These are phyloP conservation scores for Myotis lucifugus DNA, from an alignment of 2,113 vertebrate genomes.

Conservation along the genomic window DNA sequence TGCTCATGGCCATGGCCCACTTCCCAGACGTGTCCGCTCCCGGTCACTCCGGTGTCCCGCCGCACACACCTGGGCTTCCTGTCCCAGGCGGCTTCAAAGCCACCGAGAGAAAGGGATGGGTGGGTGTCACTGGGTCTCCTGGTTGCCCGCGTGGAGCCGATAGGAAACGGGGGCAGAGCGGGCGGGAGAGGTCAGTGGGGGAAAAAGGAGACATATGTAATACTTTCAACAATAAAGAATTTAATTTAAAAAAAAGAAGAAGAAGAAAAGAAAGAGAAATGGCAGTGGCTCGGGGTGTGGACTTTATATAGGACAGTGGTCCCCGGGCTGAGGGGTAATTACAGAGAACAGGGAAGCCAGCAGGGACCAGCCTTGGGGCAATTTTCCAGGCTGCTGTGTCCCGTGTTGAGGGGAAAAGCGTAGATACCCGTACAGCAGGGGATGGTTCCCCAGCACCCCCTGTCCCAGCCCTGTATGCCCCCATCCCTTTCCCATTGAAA, in stretches of 20 bases:
- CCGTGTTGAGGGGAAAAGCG: not conserved
- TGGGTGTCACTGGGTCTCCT: not conserved
- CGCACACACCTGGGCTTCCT: not conserved
- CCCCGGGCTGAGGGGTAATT: not conserved
- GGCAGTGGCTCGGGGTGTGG: not conserved
- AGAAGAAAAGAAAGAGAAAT: not conserved
- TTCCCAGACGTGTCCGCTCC: not conserved
- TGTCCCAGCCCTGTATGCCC: not conserved
- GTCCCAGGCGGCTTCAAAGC: not conserved
- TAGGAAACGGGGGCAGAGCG: not conserved
- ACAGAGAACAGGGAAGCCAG: not conserved
- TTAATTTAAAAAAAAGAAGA: too few relatives aligned
- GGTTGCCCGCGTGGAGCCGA: not conserved
- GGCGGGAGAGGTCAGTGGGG: too few relatives aligned
- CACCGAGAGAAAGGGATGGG: not conserved
- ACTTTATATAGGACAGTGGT: not conserved
- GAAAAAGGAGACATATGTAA: too few relatives aligned
- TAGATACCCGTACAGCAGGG: rapidly evolving
- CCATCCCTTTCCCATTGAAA: constrained; percentile 63
- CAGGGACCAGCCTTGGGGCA: not conserved
- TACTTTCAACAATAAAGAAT: too few relatives aligned
- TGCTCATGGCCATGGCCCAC: not conserved
- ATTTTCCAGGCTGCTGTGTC: not conserved
- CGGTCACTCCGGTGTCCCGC: rapidly evolving
- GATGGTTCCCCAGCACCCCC: not conserved